A percentile compares a stretch with the other conserved stretches of the same genome.
Conservation (phyloP, 2,797 vertebrate genomes). For the Microctenopoma lineatum region DNA sequence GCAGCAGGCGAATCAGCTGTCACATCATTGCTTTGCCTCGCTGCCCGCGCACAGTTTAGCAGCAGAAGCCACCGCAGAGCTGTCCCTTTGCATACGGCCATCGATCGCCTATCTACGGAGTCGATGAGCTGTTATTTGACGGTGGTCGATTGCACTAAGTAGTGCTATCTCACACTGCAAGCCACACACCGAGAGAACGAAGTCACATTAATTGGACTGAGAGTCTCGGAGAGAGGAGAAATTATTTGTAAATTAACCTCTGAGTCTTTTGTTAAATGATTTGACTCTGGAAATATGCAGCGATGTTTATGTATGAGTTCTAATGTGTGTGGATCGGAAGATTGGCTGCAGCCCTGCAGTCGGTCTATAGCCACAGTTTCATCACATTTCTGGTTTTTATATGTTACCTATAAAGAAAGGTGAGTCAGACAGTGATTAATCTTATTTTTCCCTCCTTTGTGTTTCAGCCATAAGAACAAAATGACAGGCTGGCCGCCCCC, state of each 20-base stretch:
- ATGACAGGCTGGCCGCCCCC: conserved; percentile 94
- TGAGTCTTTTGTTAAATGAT: conserved; percentile 13
- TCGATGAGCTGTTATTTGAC: conserved; percentile 38
- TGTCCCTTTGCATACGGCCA: conserved; percentile 6
- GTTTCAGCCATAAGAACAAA: conserved; percentile 93
- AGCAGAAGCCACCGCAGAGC: neutral
- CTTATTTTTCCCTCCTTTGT: conserved; percentile 1
- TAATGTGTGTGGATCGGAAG: neutral
- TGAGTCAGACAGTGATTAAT: neutral
- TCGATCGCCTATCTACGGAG: conserved; percentile 41
- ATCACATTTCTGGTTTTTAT: neutral
- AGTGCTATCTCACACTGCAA: conserved; percentile 32
- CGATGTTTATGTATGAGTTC: conserved; percentile 15
- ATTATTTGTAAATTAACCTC: conserved; percentile 5
- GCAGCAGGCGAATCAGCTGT: conserved; percentile 38
- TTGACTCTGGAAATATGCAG: neutral
- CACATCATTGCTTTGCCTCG: conserved; percentile 18
- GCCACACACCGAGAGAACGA: conserved; percentile 20
- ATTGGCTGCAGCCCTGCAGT: neutral
- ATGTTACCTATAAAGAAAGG: no score
- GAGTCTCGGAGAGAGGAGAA: neutral
- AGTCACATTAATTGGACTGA: conserved; percentile 57
- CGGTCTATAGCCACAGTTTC: neutral
- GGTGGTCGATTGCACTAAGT: conserved; percentile 56
- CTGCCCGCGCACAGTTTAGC: conserved; percentile 1